phyloP scores from a whole-genome alignment of 1,140 invertebrate genomes.

The Bombus confusus region DNA sequence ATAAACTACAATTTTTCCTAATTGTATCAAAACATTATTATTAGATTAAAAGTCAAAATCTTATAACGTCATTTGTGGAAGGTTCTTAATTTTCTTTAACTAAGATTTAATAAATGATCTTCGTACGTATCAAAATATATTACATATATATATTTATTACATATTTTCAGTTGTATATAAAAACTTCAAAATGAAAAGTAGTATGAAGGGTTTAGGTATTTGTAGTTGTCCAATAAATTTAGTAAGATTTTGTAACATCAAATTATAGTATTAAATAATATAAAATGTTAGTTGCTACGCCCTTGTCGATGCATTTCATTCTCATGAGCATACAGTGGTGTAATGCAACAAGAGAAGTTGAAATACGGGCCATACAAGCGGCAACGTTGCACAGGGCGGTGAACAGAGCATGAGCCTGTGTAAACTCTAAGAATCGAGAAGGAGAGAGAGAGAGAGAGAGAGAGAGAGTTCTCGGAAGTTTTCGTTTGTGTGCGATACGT shows the following conservation, averaged over 20 bases:
- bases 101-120: neutral
- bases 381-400: conserved; percentile 60
- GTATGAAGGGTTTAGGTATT: neutral
- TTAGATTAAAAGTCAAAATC: neutral
- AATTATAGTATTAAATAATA: neutral
- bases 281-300: conserved; percentile 21
- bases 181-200: neutral
- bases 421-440: neutral
- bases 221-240: neutral
- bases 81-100: neutral
- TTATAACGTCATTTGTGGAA: neutral
- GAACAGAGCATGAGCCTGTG: conserved; percentile 37
- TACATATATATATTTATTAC: neutral
- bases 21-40: neutral
- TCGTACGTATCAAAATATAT: too few species aligned
- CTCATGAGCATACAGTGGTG: conserved; percentile 23
- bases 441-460: conserved; percentile 4
- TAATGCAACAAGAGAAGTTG: conserved; percentile 64
- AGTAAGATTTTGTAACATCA: neutral
- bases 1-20: neutral
- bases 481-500: conserved; percentile 34
- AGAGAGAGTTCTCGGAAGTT: conserved; percentile 50
- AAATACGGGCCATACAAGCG: conserved; percentile 57
- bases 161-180: neutral
- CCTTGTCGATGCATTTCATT: conserved; percentile 56